Conservation (phyloP, 1,140 invertebrate genomes). For the Halyomorpha halys region DNA sequence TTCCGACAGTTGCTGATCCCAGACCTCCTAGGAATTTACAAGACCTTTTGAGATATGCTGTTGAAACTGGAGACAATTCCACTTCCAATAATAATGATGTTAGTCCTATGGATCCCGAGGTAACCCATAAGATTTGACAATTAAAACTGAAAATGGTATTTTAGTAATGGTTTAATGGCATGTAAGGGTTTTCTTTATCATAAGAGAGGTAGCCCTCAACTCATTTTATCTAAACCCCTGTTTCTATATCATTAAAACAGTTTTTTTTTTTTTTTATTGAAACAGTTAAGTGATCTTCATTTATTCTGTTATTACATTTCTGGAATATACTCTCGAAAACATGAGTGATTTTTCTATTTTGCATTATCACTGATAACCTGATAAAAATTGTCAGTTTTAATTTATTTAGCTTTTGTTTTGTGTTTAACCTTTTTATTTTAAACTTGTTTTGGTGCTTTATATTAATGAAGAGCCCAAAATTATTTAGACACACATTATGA, state of each 20-base stretch:
- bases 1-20: constrained; percentile 8
- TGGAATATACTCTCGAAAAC: no score
- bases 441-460: no score
- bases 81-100: neutral
- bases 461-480: no score
- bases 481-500: no score
- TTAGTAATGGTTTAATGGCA: neutral
- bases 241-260: neutral
- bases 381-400: no score
- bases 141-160: neutral
- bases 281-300: no score
- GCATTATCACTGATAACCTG: no score
- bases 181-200: neutral
- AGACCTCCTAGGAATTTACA: constrained; percentile 25
- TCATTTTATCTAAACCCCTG: neutral
- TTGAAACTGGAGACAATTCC: constrained; percentile 21
- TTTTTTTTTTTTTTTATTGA: neutral
- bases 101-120: constrained; percentile 18
- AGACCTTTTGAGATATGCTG: constrained; percentile 25
- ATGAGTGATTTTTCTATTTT: no score
- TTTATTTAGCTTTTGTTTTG: no score
- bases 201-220: neutral
- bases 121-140: neutral
- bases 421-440: no score
- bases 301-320: no score